phyloP scores from a whole-genome alignment of 1,140 invertebrate species.

The Ceratitis capitata region DNA sequence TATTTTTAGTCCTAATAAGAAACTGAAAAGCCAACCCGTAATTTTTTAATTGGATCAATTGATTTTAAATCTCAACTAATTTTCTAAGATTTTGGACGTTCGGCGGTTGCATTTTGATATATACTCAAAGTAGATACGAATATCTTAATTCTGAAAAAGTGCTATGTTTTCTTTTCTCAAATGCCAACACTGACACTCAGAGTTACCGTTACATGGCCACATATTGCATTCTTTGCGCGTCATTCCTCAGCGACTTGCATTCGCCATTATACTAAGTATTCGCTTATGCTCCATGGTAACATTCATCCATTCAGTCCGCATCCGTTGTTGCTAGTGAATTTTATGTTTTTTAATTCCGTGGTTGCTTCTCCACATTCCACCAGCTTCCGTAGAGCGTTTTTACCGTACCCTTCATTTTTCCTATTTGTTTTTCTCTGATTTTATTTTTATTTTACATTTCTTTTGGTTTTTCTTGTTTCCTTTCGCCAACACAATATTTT shows the following conservation, averaged over 20 bases:
- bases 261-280: not conserved
- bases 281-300: not conserved
- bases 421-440: too few species aligned
- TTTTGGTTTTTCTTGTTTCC: too few species aligned
- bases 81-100: too few species aligned
- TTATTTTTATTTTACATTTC: too few species aligned
- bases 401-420: too few species aligned
- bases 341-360: not conserved
- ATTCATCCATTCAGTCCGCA: not conserved
- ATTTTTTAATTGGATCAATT: too few species aligned
- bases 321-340: not conserved
- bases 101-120: too few species aligned
- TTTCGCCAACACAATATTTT: not conserved
- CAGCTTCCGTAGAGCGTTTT: not conserved
- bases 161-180: not conserved
- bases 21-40: too few species aligned
- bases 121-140: too few species aligned
- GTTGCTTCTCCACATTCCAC: not conserved
- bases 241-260: not conserved
- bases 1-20: too few species aligned
- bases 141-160: not conserved
- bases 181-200: not conserved
- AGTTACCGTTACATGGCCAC: not conserved
- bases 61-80: too few species aligned
- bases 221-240: not conserved